Percentiles rank a stretch among this genome's conserved stretches.
Evolutionary conservation across 2,113 vertebrate species (phyloP).

Genomic region (Cichladusa arquata): DNA sequence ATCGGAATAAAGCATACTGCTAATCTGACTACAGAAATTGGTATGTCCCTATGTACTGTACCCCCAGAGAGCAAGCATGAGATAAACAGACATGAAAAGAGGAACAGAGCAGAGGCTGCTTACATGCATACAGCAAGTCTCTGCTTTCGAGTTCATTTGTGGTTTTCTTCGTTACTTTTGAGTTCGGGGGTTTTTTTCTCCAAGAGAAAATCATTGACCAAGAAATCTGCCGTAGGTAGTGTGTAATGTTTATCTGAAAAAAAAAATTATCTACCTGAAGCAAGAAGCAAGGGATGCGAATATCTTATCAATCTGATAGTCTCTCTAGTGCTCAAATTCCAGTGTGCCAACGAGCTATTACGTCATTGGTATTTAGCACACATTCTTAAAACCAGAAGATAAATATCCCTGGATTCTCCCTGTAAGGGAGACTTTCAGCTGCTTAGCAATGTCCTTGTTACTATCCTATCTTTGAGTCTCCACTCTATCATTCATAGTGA

Average conservation of each 20-base stretch:
- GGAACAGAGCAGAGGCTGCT: background rate
- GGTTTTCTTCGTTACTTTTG: background rate
- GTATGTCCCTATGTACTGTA: background rate
- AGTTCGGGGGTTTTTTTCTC: fast-evolving
- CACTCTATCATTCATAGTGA: background rate
- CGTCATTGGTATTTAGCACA: background rate
- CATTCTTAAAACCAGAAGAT: background rate
- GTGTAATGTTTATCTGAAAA: background rate
- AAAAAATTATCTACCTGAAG: background rate
- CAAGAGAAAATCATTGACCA: background rate
- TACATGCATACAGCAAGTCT: background rate
- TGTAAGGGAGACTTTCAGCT: background rate
- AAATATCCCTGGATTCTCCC: background rate
- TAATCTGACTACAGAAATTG: background rate
- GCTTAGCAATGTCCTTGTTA: background rate
- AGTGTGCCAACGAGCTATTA: background rate
- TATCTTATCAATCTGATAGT: background rate
- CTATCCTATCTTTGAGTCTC: background rate
- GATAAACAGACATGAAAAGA: background rate
- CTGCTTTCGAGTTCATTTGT: background rate
- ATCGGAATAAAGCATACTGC: background rate
- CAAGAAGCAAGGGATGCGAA: background rate
- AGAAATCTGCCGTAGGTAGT: background rate
- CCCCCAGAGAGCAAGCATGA: background rate
- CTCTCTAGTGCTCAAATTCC: background rate